Evolutionary conservation across 2,888 invertebrate genomes (phyloP).

Genomic region (Euclidia mi): DNA sequence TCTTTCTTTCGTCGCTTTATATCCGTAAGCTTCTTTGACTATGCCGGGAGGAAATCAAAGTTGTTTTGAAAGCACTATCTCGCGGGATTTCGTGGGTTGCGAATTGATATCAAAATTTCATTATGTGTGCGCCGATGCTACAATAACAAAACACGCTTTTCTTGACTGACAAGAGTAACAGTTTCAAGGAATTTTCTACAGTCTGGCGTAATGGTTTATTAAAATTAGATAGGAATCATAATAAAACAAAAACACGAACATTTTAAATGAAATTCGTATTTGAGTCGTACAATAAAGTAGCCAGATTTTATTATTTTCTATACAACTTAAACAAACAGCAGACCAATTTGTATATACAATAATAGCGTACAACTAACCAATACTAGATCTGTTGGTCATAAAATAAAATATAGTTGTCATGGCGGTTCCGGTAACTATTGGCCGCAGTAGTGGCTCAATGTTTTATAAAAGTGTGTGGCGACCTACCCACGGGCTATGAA

Average conservation of each 20-base stretch:
- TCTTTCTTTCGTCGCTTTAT: slow-evolving; percentile 75
- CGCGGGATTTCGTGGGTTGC: slow-evolving; percentile 51
- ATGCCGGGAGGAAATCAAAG: slow-evolving; percentile 80
- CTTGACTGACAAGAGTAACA: slow-evolving; percentile 27
- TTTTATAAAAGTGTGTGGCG: slow-evolving; percentile 68
- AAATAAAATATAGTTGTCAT: slow-evolving; percentile 52
- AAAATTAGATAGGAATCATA: too few relatives aligned
- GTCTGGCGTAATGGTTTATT: slow-evolving; percentile 16
- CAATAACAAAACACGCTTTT: slow-evolving; percentile 36
- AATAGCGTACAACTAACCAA: background rate
- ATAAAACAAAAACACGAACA: too few relatives aligned
- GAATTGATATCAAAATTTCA: slow-evolving; percentile 52
- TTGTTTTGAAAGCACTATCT: slow-evolving; percentile 76
- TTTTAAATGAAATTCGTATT: too few relatives aligned
- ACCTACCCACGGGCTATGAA: slow-evolving; percentile 63
- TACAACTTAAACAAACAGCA: too few relatives aligned
- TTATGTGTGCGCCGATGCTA: slow-evolving; percentile 37
- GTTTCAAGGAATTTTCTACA: slow-evolving; percentile 26
- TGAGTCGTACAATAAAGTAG: background rate
- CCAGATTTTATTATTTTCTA: too few relatives aligned
- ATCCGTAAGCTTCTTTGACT: slow-evolving; percentile 84
- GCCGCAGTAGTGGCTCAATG: slow-evolving; percentile 58
- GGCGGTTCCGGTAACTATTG: slow-evolving; percentile 42
- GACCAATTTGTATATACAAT: too few relatives aligned
- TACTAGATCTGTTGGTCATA: slow-evolving; percentile 8